phyloP scores from a whole-genome alignment of 2,113 vertebrate genomes.

The Lagenorhynchus albirostris region DNA sequence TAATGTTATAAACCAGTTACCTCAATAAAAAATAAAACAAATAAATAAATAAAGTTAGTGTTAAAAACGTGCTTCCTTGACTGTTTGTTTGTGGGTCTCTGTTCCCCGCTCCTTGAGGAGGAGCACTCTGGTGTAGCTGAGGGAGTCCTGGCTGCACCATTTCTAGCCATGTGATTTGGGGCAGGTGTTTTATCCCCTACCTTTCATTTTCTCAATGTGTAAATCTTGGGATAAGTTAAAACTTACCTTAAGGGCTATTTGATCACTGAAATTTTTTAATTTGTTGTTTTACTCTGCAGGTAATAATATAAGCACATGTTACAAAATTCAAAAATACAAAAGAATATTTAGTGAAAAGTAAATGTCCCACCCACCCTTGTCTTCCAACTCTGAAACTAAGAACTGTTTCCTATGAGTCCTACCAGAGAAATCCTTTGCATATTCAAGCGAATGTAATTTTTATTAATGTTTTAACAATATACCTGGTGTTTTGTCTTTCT shows the following conservation, averaged over 20 bases:
- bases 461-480: background rate
- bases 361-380: background rate
- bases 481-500: background rate
- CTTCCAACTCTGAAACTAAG: background rate
- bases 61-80: background rate
- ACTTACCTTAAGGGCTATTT: background rate
- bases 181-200: background rate
- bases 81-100: background rate
- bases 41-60: background rate
- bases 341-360: background rate
- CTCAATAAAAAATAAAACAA: background rate
- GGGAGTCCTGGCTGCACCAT: background rate
- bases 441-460: background rate
- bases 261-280: background rate
- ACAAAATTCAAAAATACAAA: background rate
- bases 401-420: background rate
- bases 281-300: background rate
- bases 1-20: background rate
- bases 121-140: fast-evolving
- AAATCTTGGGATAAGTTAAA: background rate
- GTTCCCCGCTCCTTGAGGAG: too few species aligned
- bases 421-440: background rate
- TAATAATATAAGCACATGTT: background rate
- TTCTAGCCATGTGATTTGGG: background rate
- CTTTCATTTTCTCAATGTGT: background rate